Conservation (phyloP, 2,113 vertebrate species). For the Dendropsophus ebraccatus region DNA sequence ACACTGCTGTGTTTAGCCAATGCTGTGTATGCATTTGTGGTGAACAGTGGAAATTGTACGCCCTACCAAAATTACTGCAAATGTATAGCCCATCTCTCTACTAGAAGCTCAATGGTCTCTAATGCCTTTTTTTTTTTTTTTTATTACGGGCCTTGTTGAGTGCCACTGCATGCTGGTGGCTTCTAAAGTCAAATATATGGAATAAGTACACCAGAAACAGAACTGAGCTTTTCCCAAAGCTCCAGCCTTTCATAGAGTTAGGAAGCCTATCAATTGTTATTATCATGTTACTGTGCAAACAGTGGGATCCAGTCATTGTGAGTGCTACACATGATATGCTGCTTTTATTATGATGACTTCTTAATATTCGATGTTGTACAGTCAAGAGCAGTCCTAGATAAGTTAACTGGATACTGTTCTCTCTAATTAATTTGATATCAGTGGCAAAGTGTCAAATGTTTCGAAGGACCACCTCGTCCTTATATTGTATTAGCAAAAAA, state of each 20-base stretch:
- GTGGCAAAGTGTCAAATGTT: conserved; percentile 42
- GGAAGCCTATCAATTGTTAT: conserved; percentile 32
- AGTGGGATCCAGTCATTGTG: conserved; percentile 50
- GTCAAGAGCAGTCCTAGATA: conserved; percentile 14
- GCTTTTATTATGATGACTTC: conserved; percentile 51
- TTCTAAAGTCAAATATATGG: background rate
- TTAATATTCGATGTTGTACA: conserved; percentile 53
- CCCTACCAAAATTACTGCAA: background rate
- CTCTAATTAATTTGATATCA: conserved; percentile 27
- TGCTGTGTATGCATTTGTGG: conserved; percentile 8
- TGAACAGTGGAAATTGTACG: background rate
- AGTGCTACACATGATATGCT: conserved; percentile 56
- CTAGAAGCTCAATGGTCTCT: background rate
- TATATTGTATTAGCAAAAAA: conserved; percentile 19
- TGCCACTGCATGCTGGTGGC: conserved; percentile 1
- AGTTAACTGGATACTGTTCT: background rate
- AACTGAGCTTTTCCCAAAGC: conserved; percentile 33
- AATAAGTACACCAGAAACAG: conserved; percentile 8
- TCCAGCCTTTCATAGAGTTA: conserved; percentile 50
- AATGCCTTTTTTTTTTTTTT: conserved; percentile 23
- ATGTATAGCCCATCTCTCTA: background rate
- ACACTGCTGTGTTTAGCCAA: conserved; percentile 38
- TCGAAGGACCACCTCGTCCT: background rate
- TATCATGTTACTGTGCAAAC: conserved; percentile 27
- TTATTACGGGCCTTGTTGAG: background rate